Conservation (phyloP, 2,113 vertebrate genomes). For the Corydoras sp. region DNA sequence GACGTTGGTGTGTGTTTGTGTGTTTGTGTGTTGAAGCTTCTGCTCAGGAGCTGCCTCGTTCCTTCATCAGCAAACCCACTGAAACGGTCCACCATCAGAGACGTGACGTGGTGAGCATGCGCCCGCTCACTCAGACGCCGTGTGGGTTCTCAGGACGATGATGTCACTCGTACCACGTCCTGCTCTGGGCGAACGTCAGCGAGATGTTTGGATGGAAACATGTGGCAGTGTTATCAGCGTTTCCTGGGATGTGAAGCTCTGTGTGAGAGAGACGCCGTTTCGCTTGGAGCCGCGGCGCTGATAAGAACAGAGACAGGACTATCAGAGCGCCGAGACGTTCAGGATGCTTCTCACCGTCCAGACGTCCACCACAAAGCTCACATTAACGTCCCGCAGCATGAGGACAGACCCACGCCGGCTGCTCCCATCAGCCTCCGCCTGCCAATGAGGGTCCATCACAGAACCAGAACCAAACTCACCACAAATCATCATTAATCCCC, state of each 20-base stretch:
- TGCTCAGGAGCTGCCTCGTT: too few species aligned
- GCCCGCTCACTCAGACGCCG: too few species aligned
- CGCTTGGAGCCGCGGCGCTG: slow-evolving; percentile 74
- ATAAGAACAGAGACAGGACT: slow-evolving; percentile 82
- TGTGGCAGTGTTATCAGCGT: slow-evolving; percentile 76
- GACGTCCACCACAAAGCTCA: slow-evolving; percentile 46
- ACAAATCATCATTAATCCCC: too few species aligned
- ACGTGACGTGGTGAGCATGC: too few species aligned
- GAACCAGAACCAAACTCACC: neutral
- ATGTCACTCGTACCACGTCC: neutral
- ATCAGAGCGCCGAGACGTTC: slow-evolving; percentile 74
- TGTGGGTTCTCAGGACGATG: neutral
- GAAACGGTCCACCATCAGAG: too few species aligned
- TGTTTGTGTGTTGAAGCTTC: too few species aligned
- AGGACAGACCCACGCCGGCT: neutral
- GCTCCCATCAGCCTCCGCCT: neutral
- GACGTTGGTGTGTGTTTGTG: too few species aligned
- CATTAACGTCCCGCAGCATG: neutral
- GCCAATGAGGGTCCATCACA: neutral
- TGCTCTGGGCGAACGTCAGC: neutral
- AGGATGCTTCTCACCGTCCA: slow-evolving; percentile 72
- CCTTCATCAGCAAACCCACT: too few species aligned
- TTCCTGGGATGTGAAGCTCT: slow-evolving; percentile 68
- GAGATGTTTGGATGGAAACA: neutral
- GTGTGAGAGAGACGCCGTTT: slow-evolving; percentile 72